Base-by-base conservation (phyloP, 2,888 invertebrate genomes). In the Temnothorax unifasciatus region DNA sequence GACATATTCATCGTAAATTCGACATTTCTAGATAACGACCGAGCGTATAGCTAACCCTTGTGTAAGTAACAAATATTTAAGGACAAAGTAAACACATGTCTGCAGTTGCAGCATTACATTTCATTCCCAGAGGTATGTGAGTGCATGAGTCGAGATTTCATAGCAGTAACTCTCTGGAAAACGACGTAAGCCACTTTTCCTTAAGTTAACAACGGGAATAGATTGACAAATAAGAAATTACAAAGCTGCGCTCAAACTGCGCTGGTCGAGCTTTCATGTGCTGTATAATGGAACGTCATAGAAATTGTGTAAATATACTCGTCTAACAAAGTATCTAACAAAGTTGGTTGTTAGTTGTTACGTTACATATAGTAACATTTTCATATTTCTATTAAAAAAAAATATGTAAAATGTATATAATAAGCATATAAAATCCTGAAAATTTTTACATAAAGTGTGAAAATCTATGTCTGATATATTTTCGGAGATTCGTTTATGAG, bases 11-110 rank as follows among this genome's bases (percentile, higher is more conserved):
- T 15, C 21, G n/a, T 61, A 50, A 63, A 82, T 63, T 84, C 25
- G 47, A 1, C 34, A n/a, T 68, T 29, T 61, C 25, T 50, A 38
- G 3, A 64, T 9, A 3, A 68, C 52, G n/a, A 47, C 25, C 18
- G 13, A 41, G 50, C 47, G n/a, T 41, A 54, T 21, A 59, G 41
- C 47, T 54, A 44, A 54, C 68, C 66, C 59, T 74, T 75, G 38
- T 61, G 61, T 54, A 71, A 52, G 57, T 57, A 68, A 83, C 84
- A 85, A 84, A 85, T 85, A 85, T 84, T 84, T 84, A 79, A 73
- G 34, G 77, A 66, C 61, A 84, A 73, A 66, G 66, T 34, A 85
- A 85, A 85, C 73, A 85, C 25, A 75, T 34, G 66, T 47, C 61
- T 84, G 76, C 83, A 85, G 71, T 82, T 77, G 68, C 63, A 75